Conservation (phyloP, 2,888 invertebrate genomes). For the Carpatolechia fugitivella region DNA sequence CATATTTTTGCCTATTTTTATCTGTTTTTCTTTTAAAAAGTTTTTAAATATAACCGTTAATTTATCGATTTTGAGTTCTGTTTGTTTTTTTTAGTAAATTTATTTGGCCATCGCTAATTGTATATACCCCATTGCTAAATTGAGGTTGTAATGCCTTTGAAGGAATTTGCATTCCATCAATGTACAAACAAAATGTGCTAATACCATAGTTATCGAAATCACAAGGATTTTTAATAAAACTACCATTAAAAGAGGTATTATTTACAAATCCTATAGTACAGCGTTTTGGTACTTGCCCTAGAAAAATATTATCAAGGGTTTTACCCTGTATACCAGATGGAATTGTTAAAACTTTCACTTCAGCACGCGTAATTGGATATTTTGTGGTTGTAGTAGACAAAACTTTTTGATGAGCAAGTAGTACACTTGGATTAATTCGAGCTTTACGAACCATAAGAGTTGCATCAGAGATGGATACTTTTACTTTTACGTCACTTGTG, state of each 20-base stretch:
- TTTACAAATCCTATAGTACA: conserved; percentile 26
- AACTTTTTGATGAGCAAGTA: conserved; percentile 24
- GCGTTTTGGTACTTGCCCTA: conserved; percentile 27
- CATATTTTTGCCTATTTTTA: too few relatives aligned
- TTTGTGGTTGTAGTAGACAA: conserved; percentile 26
- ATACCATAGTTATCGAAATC: conserved; percentile 28
- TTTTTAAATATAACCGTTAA: too few relatives aligned
- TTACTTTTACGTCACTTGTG: conserved; percentile 17
- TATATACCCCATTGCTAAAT: conserved; percentile 13
- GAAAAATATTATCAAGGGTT: conserved; percentile 28
- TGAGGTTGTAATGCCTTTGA: conserved; percentile 22
- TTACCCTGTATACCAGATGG: conserved; percentile 26
- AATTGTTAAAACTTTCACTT: conserved; percentile 28
- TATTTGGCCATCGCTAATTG: not conserved
- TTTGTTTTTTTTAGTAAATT: not conserved
- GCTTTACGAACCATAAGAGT: conserved; percentile 20
- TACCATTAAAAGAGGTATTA: conserved; percentile 25
- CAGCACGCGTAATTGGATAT: conserved; percentile 29
- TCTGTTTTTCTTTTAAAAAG: too few relatives aligned
- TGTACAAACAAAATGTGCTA: conserved; percentile 27
- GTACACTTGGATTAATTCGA: conserved; percentile 23
- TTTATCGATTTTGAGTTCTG: too few relatives aligned
- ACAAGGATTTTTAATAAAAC: conserved; percentile 27
- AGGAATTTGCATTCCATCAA: conserved; percentile 25
- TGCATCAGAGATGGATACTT: conserved; percentile 22